phyloP scores from a whole-genome alignment of 2,113 vertebrate species.

The Anarhynchus alexandrinus region DNA sequence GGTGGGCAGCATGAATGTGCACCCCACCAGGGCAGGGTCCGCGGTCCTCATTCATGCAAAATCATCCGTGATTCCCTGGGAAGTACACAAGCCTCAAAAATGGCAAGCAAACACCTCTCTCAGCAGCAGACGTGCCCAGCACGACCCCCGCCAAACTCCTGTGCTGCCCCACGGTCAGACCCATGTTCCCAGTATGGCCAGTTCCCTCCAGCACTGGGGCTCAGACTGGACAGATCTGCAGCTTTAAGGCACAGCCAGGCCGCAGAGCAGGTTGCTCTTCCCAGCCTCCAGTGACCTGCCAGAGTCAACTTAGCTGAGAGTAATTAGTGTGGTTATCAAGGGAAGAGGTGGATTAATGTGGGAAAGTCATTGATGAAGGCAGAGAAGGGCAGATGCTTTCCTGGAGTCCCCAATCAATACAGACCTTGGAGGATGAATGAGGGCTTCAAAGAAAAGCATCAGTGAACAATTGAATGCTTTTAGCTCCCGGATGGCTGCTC shows the following conservation, averaged over 20 bases:
- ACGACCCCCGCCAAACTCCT: background rate
- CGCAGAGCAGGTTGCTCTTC: background rate
- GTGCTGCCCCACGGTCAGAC: background rate
- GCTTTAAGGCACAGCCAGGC: conserved; percentile 16
- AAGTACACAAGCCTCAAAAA: background rate
- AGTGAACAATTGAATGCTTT: conserved; percentile 34
- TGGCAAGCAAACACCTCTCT: background rate
- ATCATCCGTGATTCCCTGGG: background rate
- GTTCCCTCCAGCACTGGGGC: background rate
- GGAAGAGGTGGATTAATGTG: conserved; percentile 71
- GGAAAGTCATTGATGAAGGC: conserved; percentile 73
- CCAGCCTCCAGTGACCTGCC: conserved; percentile 26
- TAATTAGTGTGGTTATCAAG: conserved; percentile 62
- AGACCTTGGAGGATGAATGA: conserved; percentile 56
- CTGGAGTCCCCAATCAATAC: conserved; percentile 62
- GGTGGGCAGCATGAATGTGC: background rate
- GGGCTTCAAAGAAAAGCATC: conserved; percentile 64
- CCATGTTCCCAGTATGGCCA: background rate
- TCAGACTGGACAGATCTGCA: background rate
- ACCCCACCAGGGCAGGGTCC: background rate
- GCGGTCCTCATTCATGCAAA: background rate
- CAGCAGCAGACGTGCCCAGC: background rate
- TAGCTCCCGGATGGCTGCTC: conserved; percentile 47
- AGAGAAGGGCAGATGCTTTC: conserved; percentile 61
- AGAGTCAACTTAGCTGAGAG: conserved; percentile 31